Base-by-base conservation (phyloP, 1,140 invertebrate species). In the Lepidotrigona ventralis region DNA sequence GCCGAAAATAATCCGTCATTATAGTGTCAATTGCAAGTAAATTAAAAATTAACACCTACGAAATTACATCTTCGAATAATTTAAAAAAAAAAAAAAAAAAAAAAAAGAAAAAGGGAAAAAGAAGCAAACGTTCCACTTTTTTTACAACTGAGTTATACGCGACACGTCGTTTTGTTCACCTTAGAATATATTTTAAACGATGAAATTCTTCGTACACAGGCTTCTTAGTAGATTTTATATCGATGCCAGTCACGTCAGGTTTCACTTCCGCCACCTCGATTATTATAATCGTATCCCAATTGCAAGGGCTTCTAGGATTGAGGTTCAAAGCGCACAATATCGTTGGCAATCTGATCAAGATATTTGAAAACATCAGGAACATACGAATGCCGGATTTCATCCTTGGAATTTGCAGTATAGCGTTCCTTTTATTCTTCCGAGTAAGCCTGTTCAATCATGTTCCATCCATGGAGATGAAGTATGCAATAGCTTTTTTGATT, bases 221-320 rank as follows among this genome's bases (percentile, higher is more conserved):
- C 87, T 98, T 99, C 91, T 92, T 99, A 73, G 97, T 99, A 63
- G 98, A 99, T 90, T 97, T 99, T 90, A 99, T 99, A 81, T 99
- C 98, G 0, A 95, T 97, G 71, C 97, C 98, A 14, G 98, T 99
- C 14, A 98, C 98, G 54, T 98, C 97, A 85, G 98, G 98, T 19
- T 99, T 99, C 91, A 99, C 98, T 5, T 98, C 98, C 12, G 98
- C 98, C 0, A 98, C 98, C 11, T 97, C 98, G 0, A 95, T 99
- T 26, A 98, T 98, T 58, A 99, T 99, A 84, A 96, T 97, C 53
- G 95, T 96, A n/a, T 96, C 98, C 1, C 98, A 99, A 94, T 90
- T 99, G 8, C 99, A 98, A 94, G 96, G 96, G 21, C 92, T 98
- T 15, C 93, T 98, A 19, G 98, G 98, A 0, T 91, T 99, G 11